A percentile compares a stretch with the other conserved stretches of the same genome.
Evolutionary conservation across 2,888 invertebrate species (phyloP).

Genomic region (Myathropa florea): DNA sequence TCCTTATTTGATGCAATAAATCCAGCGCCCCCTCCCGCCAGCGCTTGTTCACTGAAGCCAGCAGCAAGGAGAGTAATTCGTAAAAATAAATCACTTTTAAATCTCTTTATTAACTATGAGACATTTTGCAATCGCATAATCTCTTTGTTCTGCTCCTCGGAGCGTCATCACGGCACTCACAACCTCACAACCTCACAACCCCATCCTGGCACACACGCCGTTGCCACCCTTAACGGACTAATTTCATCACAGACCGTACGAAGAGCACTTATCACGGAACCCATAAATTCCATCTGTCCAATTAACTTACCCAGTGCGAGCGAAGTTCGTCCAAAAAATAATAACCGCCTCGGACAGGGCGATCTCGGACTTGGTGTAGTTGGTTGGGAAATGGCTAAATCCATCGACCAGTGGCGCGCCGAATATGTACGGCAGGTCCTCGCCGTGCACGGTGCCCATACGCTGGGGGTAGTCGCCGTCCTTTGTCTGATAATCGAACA

Average conservation of each 20-base stretch:
- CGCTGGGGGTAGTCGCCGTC: constrained; percentile 94
- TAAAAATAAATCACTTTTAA: constrained; percentile 61
- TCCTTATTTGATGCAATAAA: not conserved
- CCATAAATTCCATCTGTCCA: constrained; percentile 70
- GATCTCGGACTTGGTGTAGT: constrained; percentile 93
- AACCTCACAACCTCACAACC: not conserved
- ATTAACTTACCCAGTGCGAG: constrained; percentile 90
- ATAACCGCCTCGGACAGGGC: constrained; percentile 93
- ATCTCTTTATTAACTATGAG: constrained; percentile 67
- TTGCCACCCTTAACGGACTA: constrained; percentile 9
- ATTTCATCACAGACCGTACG: constrained; percentile 53
- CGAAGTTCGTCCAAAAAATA: constrained; percentile 93
- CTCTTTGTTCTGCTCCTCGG: constrained; percentile 13
- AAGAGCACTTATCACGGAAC: constrained; percentile 57
- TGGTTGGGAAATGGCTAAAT: constrained; percentile 89
- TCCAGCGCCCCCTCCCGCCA: not conserved
- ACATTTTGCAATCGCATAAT: constrained; percentile 57
- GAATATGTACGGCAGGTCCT: constrained; percentile 94
- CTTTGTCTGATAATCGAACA: constrained; percentile 95
- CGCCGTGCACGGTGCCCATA: constrained; percentile 95
- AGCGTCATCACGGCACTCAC: not conserved
- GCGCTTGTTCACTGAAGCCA: too few relatives aligned
- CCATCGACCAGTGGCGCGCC: constrained; percentile 94
- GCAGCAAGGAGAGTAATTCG: constrained; percentile 27
- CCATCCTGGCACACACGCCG: not conserved